Base-by-base conservation (phyloP, 2,888 invertebrate species). In the Cephus rjabovi region DNA sequence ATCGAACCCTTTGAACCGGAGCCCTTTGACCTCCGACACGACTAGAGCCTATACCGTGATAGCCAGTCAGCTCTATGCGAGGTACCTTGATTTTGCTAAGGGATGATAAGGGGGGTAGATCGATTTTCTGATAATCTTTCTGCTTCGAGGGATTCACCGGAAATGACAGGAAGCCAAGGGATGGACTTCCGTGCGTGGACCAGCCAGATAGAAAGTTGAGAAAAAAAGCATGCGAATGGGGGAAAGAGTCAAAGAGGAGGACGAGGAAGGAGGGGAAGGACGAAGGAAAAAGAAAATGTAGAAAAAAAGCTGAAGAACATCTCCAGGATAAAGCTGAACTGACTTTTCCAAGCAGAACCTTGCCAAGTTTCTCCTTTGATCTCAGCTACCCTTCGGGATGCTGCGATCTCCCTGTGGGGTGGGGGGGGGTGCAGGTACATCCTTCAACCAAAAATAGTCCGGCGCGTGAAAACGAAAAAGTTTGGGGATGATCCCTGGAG, bases 291-390 rank as follows among this genome's bases (percentile, higher is more conserved):
- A 23, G 34, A 56, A 56, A 56, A 56, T 23, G 9, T 23, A 56
- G 2, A 9, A 56, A 23, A 23, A 9, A 56, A 56, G 56, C 23
- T 9, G 56, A 56, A 56, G 9, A 56, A 23, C 2, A 15, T 56
- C 9, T 56, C 56, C 56, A 9, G 56, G 56, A 23, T 56, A 56
- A 40, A 56, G 2, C 56, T 56, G 56, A 23, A 56, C 56, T 23
- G 56, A 56, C 56, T 56, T 56, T 23, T 3, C 71, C 71, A 33
- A 12, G 70, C 70, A 4, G 31, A 33, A 11, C 34, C 71, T 31
- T 71, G 71, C 12, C 31, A 71, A 71, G 12, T 71, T 71, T 4
- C 71, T 31, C 71, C 71, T 71, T 71, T 71, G 71, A 71, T 71
- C 71, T 71, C 3, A 6, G 33, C 34, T 31, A 15, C 31, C 23